phyloP scores from a whole-genome alignment of 2,888 invertebrate species.

The Byasa hedistus region DNA sequence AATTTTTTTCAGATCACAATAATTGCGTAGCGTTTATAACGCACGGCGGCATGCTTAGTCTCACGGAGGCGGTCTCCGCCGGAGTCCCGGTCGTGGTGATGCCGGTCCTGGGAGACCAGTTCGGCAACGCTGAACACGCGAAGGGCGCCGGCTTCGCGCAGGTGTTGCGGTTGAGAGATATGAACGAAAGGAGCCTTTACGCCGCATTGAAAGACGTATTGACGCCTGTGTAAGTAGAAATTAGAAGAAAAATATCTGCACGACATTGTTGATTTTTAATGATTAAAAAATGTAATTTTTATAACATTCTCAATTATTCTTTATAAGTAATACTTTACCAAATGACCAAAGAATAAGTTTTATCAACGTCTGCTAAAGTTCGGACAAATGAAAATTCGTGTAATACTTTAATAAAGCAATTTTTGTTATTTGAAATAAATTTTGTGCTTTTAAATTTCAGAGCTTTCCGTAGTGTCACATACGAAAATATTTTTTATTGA shows the following conservation, averaged over 20 bases:
- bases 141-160: constrained; percentile 53
- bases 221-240: constrained; percentile 57
- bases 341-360: no score
- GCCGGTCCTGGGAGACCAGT: constrained; percentile 79
- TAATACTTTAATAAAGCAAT: no score
- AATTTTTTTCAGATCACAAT: constrained; percentile 72
- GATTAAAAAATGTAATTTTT: neutral
- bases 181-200: constrained; percentile 63
- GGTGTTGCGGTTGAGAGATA: constrained; percentile 56
- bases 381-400: no score
- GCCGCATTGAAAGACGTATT: constrained; percentile 63
- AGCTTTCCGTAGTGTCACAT: no score
- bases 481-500: no score
- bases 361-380: no score
- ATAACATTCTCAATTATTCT: neutral
- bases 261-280: no score
- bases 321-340: neutral
- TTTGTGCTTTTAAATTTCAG: no score
- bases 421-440: no score
- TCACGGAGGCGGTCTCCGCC: constrained; percentile 74
- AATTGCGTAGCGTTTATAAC: constrained; percentile 74
- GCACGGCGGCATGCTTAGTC: constrained; percentile 77
- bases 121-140: constrained; percentile 55
- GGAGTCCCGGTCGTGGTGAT: constrained; percentile 77
- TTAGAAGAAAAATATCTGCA: no score